Conservation (phyloP, 1,140 invertebrate species). For the Diabrotica virgifera region DNA sequence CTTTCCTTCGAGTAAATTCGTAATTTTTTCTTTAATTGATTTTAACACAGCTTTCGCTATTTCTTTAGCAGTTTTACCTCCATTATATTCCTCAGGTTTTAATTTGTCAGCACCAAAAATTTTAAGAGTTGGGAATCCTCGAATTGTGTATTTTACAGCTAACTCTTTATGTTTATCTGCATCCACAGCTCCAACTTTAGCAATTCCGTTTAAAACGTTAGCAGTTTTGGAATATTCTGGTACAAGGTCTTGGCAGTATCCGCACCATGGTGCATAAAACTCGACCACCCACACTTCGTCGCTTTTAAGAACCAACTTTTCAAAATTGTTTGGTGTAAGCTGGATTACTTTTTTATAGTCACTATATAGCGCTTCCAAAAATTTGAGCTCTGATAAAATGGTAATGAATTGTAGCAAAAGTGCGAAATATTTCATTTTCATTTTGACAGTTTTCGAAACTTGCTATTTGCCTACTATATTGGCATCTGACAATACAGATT, state of each 20-base stretch:
- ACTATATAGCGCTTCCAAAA: neutral
- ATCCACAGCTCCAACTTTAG: slow-evolving; percentile 90
- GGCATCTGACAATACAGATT: no score
- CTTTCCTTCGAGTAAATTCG: neutral
- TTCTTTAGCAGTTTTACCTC: slow-evolving; percentile 76
- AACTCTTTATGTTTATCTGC: slow-evolving; percentile 82
- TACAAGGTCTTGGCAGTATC: slow-evolving; percentile 21
- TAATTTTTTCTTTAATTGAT: slow-evolving; percentile 44
- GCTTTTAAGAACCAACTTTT: slow-evolving; percentile 64
- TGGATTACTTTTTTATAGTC: slow-evolving; percentile 67
- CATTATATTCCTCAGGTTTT: slow-evolving; percentile 81
- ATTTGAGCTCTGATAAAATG: no score
- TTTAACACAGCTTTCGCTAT: slow-evolving; percentile 79
- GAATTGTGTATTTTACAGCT: slow-evolving; percentile 73
- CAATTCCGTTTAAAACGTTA: slow-evolving; percentile 80
- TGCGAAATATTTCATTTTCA: no score
- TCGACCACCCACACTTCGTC: slow-evolving; percentile 87
- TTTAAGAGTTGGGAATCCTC: slow-evolving; percentile 96
- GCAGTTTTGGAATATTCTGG: slow-evolving; percentile 86
- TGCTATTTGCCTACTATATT: no score
- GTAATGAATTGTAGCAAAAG: no score
- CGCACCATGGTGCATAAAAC: slow-evolving; percentile 58
- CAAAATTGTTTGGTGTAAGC: slow-evolving; percentile 75
- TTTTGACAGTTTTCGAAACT: no score
- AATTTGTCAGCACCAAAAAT: slow-evolving; percentile 85